Base-by-base conservation (phyloP, 1,140 invertebrate species). In the Varroa destructor region DNA sequence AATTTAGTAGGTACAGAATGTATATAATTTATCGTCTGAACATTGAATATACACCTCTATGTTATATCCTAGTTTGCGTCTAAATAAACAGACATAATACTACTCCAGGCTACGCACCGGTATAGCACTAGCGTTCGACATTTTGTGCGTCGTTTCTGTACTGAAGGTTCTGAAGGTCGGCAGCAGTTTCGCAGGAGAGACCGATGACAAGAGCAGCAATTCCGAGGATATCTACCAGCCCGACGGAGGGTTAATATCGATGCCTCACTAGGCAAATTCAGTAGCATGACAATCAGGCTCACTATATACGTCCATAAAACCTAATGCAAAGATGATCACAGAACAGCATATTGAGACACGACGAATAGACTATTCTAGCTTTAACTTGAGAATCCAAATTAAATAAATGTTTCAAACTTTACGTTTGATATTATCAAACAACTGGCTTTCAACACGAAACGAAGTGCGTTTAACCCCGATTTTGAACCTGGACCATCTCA, bases 261-360 rank as follows among this genome's bases (percentile, higher is more conserved):
- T 55, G 67, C 51, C 77, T 90, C 86, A 72, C 86, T 82, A n/a
- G 89, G 87, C 0, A 90, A 91, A 79, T 94, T 93, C 43, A 92
- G 87, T 71, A 93, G 89, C 61, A 93, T 92, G 14, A 93, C 89
- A 42, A 90, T 90, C 72, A 94, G 81, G 81, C 90, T 93, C 1
- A 93, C 90, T 8, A 89, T 82, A 76, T 89, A 91, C n/a, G 93
- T 90, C 91, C 91, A 94, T 56, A 93, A 80, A 56, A 89, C 90
- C 88, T 93, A 75, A n/a, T 81, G 71, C 40, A 77, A 75, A 75
- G 58, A 51, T 71, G 55, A 46, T 37, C 10, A 36, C 25, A 43
- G n/a, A 72, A 37, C 72, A 56, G 55, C 8, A 37, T 6, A 73
- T 43, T n/a, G 67, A 46, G 4, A 12, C 46, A 51, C 3, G 46